These are phyloP conservation scores for Madoqua kirkii DNA, from an alignment of 2,113 vertebrate genomes.

Conservation along the genomic window DNA sequence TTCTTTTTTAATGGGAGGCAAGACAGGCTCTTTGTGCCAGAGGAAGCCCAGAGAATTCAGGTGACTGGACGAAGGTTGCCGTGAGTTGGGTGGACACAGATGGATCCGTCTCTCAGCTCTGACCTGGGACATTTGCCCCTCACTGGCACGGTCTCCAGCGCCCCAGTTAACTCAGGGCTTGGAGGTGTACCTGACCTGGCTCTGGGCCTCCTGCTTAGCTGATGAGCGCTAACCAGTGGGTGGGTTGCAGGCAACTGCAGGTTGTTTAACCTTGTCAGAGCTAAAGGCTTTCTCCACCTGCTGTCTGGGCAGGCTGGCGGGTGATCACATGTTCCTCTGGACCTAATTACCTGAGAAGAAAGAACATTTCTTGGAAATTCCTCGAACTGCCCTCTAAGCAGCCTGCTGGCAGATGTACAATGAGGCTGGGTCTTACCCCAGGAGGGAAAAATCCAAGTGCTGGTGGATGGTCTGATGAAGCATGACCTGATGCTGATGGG, in stretches of 20 bases:
- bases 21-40: background rate
- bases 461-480: fast-evolving
- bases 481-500: background rate
- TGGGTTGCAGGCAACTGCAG: background rate
- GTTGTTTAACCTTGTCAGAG: background rate
- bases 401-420: background rate
- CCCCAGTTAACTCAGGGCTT: background rate
- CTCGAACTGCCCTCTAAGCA: background rate
- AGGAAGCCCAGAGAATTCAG: background rate
- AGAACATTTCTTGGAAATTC: background rate
- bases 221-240: background rate
- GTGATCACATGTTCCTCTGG: background rate
- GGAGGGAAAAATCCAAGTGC: background rate
- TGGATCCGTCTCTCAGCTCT: background rate
- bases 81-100: background rate
- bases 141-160: background rate
- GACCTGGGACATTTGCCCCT: background rate
- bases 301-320: background rate
- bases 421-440: background rate
- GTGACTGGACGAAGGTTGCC: background rate
- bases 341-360: conserved; percentile 40
- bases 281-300: background rate
- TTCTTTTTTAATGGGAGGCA: background rate
- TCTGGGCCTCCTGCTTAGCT: fast-evolving
- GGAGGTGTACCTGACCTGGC: background rate